Percentiles rank a stretch among this genome's conserved stretches.
Evolutionary conservation across 1,140 invertebrate species (phyloP).

Genomic region (Stratiolaelaps scimitus): DNA sequence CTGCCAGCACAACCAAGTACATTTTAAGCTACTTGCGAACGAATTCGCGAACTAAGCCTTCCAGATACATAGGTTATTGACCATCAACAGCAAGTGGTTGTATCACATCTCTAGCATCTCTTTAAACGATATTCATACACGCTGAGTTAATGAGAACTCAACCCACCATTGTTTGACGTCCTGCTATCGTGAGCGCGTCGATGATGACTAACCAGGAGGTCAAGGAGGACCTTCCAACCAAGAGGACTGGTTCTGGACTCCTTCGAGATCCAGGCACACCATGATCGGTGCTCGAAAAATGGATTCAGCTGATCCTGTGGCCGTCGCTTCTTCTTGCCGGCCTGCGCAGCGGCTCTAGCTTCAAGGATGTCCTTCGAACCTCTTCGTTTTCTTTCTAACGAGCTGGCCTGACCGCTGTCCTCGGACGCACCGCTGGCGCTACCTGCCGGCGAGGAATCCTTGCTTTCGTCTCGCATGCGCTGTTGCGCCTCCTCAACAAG

Average conservation of each 20-base stretch:
- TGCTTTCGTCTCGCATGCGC: conserved; percentile 3
- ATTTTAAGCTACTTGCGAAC: too few relatives aligned
- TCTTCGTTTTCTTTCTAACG: conserved; percentile 11
- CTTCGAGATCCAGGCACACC: conserved; percentile 26
- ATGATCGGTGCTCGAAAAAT: conserved; percentile 20
- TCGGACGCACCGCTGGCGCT: too few relatives aligned
- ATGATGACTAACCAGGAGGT: not conserved
- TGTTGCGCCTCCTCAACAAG: conserved; percentile 25
- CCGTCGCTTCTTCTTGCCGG: not conserved
- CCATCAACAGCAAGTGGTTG: too few relatives aligned
- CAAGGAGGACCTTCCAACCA: conserved; percentile 13
- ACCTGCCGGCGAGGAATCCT: conserved; percentile 2
- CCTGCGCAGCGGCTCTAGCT: not conserved
- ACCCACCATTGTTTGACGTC: not conserved
- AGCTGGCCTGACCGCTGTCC: not conserved
- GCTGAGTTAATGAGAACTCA: not conserved
- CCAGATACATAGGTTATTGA: too few relatives aligned
- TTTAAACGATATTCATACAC: too few relatives aligned
- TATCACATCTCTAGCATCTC: too few relatives aligned
- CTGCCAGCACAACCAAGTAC: too few relatives aligned
- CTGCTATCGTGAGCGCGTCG: not conserved
- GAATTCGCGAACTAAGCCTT: too few relatives aligned
- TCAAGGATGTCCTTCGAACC: conserved; percentile 25
- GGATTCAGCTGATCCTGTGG: conserved; percentile 24
- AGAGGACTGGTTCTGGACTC: not conserved